These are phyloP conservation scores for Archocentrus centrarchus DNA, from an alignment of 2,113 vertebrate species.

Conservation along the genomic window DNA sequence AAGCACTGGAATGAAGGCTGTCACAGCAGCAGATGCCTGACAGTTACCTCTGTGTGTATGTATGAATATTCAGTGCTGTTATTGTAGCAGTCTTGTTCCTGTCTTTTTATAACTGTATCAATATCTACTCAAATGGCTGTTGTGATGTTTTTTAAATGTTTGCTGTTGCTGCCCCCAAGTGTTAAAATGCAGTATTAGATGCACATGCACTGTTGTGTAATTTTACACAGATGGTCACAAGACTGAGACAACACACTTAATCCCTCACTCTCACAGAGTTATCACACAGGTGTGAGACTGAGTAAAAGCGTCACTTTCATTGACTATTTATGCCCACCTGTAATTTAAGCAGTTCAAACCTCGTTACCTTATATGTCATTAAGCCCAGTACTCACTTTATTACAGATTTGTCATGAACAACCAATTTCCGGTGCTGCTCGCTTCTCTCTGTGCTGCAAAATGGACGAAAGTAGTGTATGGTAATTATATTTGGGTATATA, in stretches of 20 bases:
- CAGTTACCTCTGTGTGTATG: neutral
- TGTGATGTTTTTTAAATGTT: neutral
- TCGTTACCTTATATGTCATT: neutral
- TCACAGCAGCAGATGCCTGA: neutral
- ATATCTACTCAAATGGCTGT: neutral
- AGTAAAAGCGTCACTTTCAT: neutral
- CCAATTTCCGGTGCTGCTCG: too few species aligned
- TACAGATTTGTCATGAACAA: too few species aligned
- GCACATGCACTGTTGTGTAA: neutral
- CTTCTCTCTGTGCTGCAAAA: too few species aligned
- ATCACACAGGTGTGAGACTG: neutral
- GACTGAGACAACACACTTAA: neutral
- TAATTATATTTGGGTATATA: too few species aligned
- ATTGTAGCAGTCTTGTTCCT: neutral
- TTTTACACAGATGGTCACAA: neutral
- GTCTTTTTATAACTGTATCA: neutral
- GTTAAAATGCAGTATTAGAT: neutral
- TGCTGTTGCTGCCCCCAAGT: slow-evolving; percentile 35
- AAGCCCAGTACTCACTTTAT: neutral
- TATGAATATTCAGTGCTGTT: too few species aligned
- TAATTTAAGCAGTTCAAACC: neutral
- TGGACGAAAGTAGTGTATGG: too few species aligned
- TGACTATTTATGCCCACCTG: neutral
- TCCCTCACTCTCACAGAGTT: neutral
- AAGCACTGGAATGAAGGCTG: neutral